These are phyloP conservation scores for Zoroaster sp. DNA, from an alignment of 53 echinoderm and acorn worm species.

Conservation along the genomic window DNA sequence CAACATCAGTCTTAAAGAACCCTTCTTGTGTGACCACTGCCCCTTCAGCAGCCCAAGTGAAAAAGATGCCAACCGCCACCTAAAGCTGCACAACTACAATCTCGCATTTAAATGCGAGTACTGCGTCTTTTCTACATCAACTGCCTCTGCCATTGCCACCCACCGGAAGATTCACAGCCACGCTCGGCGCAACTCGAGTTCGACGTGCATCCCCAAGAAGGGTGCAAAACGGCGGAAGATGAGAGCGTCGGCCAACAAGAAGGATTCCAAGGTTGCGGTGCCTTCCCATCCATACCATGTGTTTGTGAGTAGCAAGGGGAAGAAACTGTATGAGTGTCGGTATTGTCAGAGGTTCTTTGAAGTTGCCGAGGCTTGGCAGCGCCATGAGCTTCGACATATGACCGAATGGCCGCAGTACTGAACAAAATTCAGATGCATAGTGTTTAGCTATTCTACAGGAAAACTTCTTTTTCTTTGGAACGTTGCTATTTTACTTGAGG, in stretches of 20 bases:
- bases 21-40: conserved; percentile 77
- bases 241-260: not conserved
- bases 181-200: conserved; percentile 1
- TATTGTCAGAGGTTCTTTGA: conserved; percentile 62
- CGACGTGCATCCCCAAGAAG: not conserved
- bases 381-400: conserved; percentile 54
- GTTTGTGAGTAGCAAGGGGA: conserved; percentile 14
- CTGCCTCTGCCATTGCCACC: conserved; percentile 65
- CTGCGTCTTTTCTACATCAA: conserved; percentile 72
- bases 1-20: conserved; percentile 60
- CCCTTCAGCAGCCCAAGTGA: conserved; percentile 60
- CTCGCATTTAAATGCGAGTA: conserved; percentile 71
- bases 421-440: not conserved
- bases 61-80: conserved; percentile 67
- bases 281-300: conserved; percentile 3
- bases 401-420: conserved; percentile 43
- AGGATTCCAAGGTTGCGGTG: not conserved
- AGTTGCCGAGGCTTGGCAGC: conserved; percentile 62
- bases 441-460: not conserved
- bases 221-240: not conserved
- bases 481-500: no score
- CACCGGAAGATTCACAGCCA: conserved; percentile 63
- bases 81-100: conserved; percentile 73
- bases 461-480: not conserved
- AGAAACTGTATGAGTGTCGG: conserved; percentile 50